These are phyloP conservation scores for Mactra quadrangularis DNA, from an alignment of 1,140 invertebrate species.

Conservation along the genomic window DNA sequence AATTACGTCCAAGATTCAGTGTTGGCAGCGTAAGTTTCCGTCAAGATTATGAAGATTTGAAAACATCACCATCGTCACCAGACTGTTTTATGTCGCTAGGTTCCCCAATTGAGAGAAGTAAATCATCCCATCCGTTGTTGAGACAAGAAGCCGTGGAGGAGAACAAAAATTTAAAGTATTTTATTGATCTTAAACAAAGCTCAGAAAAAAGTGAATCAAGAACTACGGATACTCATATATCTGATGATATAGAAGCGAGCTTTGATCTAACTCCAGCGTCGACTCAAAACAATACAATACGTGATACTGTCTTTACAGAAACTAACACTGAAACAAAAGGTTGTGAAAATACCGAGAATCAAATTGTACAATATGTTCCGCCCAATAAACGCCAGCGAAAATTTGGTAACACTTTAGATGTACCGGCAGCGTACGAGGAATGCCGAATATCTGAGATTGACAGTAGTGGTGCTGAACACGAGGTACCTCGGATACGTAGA, in stretches of 20 bases:
- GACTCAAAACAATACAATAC: background rate
- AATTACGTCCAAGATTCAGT: slow-evolving; percentile 54
- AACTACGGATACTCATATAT: slow-evolving; percentile 32
- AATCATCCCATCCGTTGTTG: slow-evolving; percentile 47
- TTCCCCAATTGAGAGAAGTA: slow-evolving; percentile 2
- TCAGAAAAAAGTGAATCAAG: slow-evolving; percentile 49
- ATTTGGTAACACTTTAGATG: slow-evolving; percentile 7
- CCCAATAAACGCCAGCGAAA: background rate
- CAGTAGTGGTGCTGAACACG: too few relatives aligned
- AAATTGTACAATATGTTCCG: background rate
- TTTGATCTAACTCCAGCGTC: background rate
- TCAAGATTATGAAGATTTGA: slow-evolving; percentile 43
- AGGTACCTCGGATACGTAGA: slow-evolving; percentile 1
- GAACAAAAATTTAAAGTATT: background rate
- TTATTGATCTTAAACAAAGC: slow-evolving; percentile 14
- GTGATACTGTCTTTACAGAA: background rate
- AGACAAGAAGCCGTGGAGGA: slow-evolving; percentile 43
- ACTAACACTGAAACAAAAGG: background rate
- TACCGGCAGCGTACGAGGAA: background rate
- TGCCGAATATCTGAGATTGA: slow-evolving; percentile 43
- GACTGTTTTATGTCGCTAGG: background rate
- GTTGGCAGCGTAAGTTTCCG: slow-evolving; percentile 15
- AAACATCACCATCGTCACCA: slow-evolving; percentile 24
- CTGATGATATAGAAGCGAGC: slow-evolving; percentile 5
- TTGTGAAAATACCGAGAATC: background rate